Evolutionary conservation across 2,113 vertebrate species (phyloP).

Genomic region (Petromus typicus): DNA sequence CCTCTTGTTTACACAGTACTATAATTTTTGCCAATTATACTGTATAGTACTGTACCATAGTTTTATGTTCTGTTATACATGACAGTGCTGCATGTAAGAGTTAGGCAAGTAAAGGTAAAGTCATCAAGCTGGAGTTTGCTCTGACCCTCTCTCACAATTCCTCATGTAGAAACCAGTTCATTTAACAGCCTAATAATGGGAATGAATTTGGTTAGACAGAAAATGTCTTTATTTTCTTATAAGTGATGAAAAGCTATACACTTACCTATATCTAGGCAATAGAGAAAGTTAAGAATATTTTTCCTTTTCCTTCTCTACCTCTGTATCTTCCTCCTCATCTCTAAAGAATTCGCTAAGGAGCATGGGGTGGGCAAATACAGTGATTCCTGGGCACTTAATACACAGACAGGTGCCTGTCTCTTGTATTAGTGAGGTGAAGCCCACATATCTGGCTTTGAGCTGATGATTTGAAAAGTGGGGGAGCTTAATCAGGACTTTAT

Average conservation of each 20-base stretch:
- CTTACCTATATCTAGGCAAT: conserved; percentile 41
- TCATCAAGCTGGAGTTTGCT: neutral
- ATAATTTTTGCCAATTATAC: neutral
- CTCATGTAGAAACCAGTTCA: neutral
- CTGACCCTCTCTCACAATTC: neutral
- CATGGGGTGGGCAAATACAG: neutral
- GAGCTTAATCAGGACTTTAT: neutral
- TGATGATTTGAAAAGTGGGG: neutral
- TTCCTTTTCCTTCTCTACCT: neutral
- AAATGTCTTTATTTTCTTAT: neutral
- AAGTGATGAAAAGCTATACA: neutral
- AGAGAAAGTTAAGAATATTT: neutral
- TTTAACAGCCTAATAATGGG: neutral
- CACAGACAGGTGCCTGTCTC: neutral
- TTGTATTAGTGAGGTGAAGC: neutral
- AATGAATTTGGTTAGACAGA: neutral
- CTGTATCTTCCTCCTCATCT: neutral
- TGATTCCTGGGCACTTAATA: neutral
- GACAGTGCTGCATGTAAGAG: neutral
- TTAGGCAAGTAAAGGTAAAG: neutral
- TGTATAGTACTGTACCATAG: neutral
- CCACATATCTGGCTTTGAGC: neutral
- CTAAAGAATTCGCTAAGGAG: neutral
- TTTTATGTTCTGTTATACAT: neutral
- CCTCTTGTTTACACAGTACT: neutral